Base-by-base conservation (phyloP, 1,140 invertebrate species). In the Lineus longissimus region DNA sequence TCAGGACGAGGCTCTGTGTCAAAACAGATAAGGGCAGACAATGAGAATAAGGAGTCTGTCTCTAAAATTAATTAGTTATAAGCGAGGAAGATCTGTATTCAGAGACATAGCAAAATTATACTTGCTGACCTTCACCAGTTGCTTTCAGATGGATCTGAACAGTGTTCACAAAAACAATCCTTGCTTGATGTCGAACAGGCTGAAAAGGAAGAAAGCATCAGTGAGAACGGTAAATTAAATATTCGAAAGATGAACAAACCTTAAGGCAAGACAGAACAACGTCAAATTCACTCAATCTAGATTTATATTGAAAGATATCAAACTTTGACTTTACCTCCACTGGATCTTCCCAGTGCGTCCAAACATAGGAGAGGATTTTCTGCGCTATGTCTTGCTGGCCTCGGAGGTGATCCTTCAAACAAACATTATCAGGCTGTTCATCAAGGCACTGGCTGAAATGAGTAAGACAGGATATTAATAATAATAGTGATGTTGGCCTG, bases 261-360 rank as follows among this genome's bases (percentile, higher is more conserved):
- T 30, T 19, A 60, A 22, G 40, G 40, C n/a, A n/a, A n/a, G n/a
- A n/a, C n/a, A n/a, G n/a, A n/a, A n/a, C n/a, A n/a, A n/a, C n/a
- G n/a, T n/a, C n/a, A n/a, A n/a, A n/a, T n/a, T n/a, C n/a, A n/a
- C n/a, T n/a, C n/a, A n/a, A n/a, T n/a, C n/a, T n/a, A n/a, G n/a
- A n/a, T n/a, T n/a, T n/a, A n/a, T n/a, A n/a, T n/a, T n/a, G n/a
- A n/a, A 55, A 23, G 23, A 22, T 4, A 22, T 40, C 23, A 17
- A 51, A 60, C 1, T 2, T 2, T 25, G 13, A 30, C 63, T 72
- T 68, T 68, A 77, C 77, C 67, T 79, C 77, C 4, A 75, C 59
- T 33, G 71, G 69, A 56, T 79, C 74, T 33, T 79, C 74, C 73
- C 75, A 77, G 9, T 70, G 51, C 33, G 72, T 75, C 73, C 74